Evolutionary conservation across 2,888 invertebrate genomes (phyloP).

Genomic region (Nephrotoma appendiculata): DNA sequence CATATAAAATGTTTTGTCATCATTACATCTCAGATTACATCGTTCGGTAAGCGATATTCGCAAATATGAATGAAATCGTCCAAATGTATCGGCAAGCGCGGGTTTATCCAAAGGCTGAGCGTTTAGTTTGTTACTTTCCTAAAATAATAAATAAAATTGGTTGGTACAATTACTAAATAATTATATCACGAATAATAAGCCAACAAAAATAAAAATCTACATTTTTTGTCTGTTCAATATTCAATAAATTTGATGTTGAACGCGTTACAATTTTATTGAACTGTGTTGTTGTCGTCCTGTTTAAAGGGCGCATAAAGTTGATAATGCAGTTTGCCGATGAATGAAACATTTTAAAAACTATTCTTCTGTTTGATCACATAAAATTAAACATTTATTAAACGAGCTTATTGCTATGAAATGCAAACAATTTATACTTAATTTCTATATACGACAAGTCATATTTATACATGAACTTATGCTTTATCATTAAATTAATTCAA

Average conservation of each 20-base stretch:
- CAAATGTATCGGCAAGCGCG: constrained; percentile 62
- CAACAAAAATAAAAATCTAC: neutral
- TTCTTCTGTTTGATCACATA: neutral
- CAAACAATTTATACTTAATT: neutral
- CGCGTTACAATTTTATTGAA: neutral
- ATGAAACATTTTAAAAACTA: neutral
- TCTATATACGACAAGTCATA: neutral
- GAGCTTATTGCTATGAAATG: neutral
- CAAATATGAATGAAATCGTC: constrained; percentile 80
- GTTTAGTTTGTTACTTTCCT: neutral
- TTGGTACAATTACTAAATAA: neutral
- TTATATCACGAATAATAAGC: neutral
- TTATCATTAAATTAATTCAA: neutral
- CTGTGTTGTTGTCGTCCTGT: neutral
- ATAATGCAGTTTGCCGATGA: neutral
- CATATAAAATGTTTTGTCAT: constrained; percentile 23
- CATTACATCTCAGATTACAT: constrained; percentile 89
- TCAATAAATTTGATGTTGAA: neutral
- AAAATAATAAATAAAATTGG: neutral
- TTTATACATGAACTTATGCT: neutral
- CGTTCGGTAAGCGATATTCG: constrained; percentile 91
- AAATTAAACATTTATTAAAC: neutral
- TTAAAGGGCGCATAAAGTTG: neutral
- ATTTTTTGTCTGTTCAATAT: neutral
- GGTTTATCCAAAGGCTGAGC: constrained; percentile 17